Percentiles rank a stretch among this genome's conserved stretches.
phyloP scores from a whole-genome alignment of 2,113 vertebrate species.

The Vicugna pacos region DNA sequence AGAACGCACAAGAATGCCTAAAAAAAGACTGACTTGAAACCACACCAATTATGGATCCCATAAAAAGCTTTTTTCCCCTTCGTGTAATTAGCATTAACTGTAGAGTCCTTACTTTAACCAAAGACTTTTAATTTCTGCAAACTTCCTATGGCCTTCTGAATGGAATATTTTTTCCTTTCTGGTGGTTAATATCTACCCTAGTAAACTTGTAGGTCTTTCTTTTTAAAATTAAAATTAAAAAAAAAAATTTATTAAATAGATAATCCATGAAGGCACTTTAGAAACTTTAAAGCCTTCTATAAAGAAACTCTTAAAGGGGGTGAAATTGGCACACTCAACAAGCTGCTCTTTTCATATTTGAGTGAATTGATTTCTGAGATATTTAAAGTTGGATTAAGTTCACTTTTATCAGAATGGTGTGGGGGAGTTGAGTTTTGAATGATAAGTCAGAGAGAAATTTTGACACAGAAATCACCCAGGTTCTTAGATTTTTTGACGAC shows the following conservation, averaged over 20 bases:
- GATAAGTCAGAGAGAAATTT: constrained; percentile 35
- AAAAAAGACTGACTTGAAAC: constrained; percentile 12
- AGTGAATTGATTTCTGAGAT: constrained; percentile 37
- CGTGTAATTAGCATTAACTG: neutral
- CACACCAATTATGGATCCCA: neutral
- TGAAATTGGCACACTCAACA: neutral
- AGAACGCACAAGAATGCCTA: neutral
- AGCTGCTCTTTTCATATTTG: constrained; percentile 16
- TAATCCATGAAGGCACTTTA: constrained; percentile 4
- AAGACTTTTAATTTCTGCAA: neutral
- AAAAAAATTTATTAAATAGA: neutral
- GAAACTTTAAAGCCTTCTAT: constrained; percentile 21
- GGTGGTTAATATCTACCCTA: constrained; percentile 17
- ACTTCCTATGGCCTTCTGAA: neutral
- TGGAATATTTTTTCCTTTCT: neutral
- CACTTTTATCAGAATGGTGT: neutral
- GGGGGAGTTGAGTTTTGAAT: neutral
- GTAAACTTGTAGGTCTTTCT: neutral
- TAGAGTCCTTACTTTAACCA: constrained; percentile 9
- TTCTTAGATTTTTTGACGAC: constrained; percentile 33
- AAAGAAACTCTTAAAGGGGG: neutral
- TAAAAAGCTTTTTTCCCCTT: neutral
- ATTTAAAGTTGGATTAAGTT: constrained; percentile 4
- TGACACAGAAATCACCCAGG: neutral
- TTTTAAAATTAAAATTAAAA: too few relatives aligned